Evolutionary conservation across 2,113 vertebrate species (phyloP), one percentile per base, ranked within the genome.

Genomic region (Cyanistes caeruleus): DNA sequence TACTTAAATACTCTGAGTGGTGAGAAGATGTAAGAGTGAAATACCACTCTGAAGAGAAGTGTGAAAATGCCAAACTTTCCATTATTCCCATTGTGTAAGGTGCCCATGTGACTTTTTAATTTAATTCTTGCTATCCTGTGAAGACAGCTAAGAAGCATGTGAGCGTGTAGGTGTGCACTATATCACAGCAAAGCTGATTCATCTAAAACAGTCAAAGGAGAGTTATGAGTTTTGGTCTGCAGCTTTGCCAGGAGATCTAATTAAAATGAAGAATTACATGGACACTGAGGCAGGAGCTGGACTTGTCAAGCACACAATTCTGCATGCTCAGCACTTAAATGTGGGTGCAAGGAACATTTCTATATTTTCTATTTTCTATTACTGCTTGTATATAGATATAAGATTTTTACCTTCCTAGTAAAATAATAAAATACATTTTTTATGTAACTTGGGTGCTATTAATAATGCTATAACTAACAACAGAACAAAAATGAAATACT

Each of bases 181-280:
- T 43, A 86, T 96, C 78, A 78, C 52, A 87, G 67, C 58, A 94
- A 75, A 39, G 41, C 77, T 92, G 65, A 92, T 90, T 77, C 63
- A 85, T 62, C 80, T 83, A 59, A 91, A 91, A 89, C 37, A 87
- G n/a, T 87, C 69, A 53, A 68, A 76, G 80, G 72, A 94, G 84
- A 18, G 15, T 90, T 94, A 64, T 48, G 75, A 89, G 64, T 93
- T 97, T 93, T 78, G 24, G 69, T 93, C 72, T 76, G 33, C 44
- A 53, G 11, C 59, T 86, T 96, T 93, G 83, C 86, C 53, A 96
- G 93, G 43, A 75, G 41, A 91, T 90, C 94, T 94, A 96, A 91
- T 96, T 97, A 93, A 91, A 95, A 96, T 87, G 28, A 97, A 87
- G 89, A 77, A 92, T 84, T 86, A 65, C 25, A 59, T 37, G 53